Percentiles rank a stretch among this genome's conserved stretches.
phyloP scores from a whole-genome alignment of 2,797 vertebrate genomes.

The Neosilurus hyrtlii region DNA sequence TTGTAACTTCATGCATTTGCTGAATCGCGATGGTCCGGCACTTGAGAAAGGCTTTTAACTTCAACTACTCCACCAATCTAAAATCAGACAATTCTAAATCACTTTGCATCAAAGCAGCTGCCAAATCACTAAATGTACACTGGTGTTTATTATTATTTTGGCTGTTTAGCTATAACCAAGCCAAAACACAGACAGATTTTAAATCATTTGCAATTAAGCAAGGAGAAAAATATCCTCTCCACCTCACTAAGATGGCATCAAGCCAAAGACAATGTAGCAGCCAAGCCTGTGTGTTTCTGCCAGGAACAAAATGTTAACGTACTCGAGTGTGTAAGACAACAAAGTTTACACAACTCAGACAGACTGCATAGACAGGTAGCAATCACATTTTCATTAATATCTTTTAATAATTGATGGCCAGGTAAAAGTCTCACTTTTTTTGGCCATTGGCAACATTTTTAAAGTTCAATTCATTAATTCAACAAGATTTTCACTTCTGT shows the following conservation, averaged over 20 bases:
- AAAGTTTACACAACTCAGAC: constrained; percentile 10
- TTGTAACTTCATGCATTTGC: neutral
- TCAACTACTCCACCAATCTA: neutral
- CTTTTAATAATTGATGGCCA: neutral
- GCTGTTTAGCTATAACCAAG: constrained; percentile 63
- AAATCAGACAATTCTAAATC: neutral
- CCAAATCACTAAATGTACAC: constrained; percentile 23
- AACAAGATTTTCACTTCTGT: neutral
- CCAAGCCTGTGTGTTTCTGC: constrained; percentile 22
- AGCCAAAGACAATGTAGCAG: constrained; percentile 58
- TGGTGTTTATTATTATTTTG: constrained; percentile 70
- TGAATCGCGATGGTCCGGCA: neutral
- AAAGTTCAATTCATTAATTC: neutral
- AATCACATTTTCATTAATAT: constrained; percentile 8
- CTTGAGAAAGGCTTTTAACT: constrained; percentile 4
- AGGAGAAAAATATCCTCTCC: constrained; percentile 58
- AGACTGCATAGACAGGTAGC: neutral
- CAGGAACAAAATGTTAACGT: constrained; percentile 29
- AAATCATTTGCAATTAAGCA: constrained; percentile 76
- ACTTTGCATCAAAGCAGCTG: constrained; percentile 3
- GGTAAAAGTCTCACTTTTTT: neutral
- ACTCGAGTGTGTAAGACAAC: constrained; percentile 25
- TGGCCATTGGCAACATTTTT: neutral
- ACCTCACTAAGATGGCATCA: constrained; percentile 61
- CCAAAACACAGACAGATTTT: constrained; percentile 61